Conservation (phyloP, 2,113 vertebrate species). For the Microtus pennsylvanicus region DNA sequence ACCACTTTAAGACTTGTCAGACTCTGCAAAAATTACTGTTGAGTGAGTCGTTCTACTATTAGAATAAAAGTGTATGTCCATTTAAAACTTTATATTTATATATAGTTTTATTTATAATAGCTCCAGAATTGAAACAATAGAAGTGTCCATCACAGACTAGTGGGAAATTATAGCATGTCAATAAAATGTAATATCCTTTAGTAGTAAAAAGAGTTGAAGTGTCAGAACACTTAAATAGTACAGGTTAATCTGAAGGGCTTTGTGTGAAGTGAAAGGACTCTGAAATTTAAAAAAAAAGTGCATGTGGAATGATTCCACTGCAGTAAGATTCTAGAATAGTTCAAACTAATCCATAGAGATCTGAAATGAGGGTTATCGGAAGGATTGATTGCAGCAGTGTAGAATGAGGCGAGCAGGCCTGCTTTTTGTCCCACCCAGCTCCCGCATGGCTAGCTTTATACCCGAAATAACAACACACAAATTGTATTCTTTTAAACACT, state of each 20-base stretch:
- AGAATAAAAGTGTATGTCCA: not conserved
- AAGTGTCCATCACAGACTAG: not conserved
- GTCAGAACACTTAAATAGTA: not conserved
- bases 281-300: not conserved
- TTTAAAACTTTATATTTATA: not conserved
- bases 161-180: not conserved
- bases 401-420: no score
- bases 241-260: not conserved
- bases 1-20: not conserved
- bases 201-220: not conserved
- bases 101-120: not conserved
- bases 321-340: not conserved
- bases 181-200: not conserved
- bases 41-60: not conserved
- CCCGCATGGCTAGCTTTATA: no score
- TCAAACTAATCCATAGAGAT: not conserved
- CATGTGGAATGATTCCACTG: not conserved
- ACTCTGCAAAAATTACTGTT: not conserved
- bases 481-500: no score
- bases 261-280: slow-evolving; percentile 1
- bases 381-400: no score
- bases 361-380: fast-evolving
- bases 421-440: no score
- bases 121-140: not conserved
- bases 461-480: no score